phyloP scores from a whole-genome alignment of 2,888 invertebrate genomes.

The Dromius quadrimaculatus region DNA sequence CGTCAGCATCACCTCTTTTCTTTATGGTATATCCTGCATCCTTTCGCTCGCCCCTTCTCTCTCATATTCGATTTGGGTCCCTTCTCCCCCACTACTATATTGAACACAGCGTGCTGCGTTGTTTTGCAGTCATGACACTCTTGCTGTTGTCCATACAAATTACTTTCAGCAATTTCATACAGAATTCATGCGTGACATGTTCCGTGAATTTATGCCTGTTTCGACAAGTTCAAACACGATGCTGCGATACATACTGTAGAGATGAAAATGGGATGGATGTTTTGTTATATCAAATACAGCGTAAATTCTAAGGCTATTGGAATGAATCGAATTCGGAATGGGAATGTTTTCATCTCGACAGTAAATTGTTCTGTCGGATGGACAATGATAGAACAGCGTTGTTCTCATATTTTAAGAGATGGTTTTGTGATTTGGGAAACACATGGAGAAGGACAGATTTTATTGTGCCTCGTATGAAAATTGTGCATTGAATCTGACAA shows the following conservation, averaged over 20 bases:
- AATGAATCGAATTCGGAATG: not conserved
- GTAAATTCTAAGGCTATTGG: slow-evolving; percentile 45
- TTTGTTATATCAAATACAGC: slow-evolving; percentile 44
- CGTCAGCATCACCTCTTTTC: too few species aligned
- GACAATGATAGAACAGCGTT: slow-evolving; percentile 5
- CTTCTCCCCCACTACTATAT: slow-evolving; percentile 31
- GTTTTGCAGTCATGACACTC: slow-evolving; percentile 32
- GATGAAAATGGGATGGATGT: slow-evolving; percentile 6
- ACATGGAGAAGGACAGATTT: slow-evolving; percentile 2
- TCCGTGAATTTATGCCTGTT: slow-evolving; percentile 46
- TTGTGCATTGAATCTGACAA: too few species aligned
- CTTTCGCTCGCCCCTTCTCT: not conserved
- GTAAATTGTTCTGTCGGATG: slow-evolving; percentile 24
- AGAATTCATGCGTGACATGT: slow-evolving; percentile 52
- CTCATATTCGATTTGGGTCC: too few species aligned
- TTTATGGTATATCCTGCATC: slow-evolving; percentile 17
- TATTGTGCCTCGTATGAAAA: too few species aligned
- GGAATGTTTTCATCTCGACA: slow-evolving; percentile 32
- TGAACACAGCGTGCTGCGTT: slow-evolving; percentile 35
- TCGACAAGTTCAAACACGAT: slow-evolving; percentile 39
- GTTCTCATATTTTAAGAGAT: not conserved
- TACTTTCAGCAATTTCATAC: slow-evolving; percentile 52
- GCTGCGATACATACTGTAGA: too few species aligned
- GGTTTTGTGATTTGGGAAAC: not conserved
- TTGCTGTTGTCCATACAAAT: slow-evolving; percentile 51